A percentile compares a stretch with the other conserved stretches of the same genome.
These are phyloP conservation scores for Aldabrachelys gigantea DNA, from an alignment of 2,113 vertebrate genomes.

Conservation along the genomic window DNA sequence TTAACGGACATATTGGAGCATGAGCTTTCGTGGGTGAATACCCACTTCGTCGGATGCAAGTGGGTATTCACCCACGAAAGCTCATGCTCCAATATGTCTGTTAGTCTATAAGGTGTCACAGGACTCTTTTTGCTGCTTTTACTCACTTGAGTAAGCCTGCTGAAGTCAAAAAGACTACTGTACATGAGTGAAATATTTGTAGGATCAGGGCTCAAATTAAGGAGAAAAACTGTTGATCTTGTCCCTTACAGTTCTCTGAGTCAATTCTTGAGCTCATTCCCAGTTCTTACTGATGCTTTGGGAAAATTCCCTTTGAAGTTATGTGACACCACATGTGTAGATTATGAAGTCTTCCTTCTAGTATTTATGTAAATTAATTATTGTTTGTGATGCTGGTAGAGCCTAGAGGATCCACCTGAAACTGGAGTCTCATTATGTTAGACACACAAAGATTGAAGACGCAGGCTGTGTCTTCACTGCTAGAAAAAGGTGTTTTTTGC, in stretches of 20 bases:
- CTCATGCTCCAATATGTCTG: no score
- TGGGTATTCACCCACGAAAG: no score
- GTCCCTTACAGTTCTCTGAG: neutral
- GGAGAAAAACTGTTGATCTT: neutral
- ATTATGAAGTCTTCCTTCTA: neutral
- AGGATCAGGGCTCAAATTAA: neutral
- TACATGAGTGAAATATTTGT: neutral
- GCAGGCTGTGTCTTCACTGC: neutral
- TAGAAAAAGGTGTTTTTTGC: neutral
- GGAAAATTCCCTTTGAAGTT: neutral
- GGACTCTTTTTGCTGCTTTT: neutral
- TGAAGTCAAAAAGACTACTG: neutral
- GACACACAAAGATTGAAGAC: neutral
- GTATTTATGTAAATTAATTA: neutral
- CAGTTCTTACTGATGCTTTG: neutral
- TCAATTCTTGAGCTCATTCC: neutral
- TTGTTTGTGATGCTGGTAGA: neutral
- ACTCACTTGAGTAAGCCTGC: neutral
- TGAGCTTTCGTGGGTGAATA: no score
- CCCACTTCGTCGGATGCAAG: no score
- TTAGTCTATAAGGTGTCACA: no score
- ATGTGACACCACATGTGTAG: fast-evolving
- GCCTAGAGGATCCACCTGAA: neutral
- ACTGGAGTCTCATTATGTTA: neutral
- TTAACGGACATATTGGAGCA: no score